Evolutionary conservation across 2,888 invertebrate genomes (phyloP), one percentile per base, ranked within the genome.

Genomic region (Aricia artaxerxes): DNA sequence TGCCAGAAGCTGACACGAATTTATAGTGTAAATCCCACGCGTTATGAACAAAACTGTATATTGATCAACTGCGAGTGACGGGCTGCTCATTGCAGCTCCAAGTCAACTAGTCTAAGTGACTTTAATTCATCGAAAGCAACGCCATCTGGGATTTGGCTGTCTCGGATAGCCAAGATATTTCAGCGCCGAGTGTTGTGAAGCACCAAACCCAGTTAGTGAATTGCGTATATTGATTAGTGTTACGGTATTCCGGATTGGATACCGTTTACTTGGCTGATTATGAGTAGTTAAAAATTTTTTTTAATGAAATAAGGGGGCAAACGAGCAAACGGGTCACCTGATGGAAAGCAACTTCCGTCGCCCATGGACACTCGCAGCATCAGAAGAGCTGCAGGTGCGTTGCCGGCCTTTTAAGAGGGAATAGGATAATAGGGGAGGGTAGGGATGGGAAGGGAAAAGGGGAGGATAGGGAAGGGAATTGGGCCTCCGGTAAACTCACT

Each of bases 131-230:
- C 79, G 72, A 75, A 78, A 69, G 77, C 80, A 76, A 78, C 81
- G 79, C 79, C 75, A 79, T 79, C 79, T 80, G 80, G 79, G 75
- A 79, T 79, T 87, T 88, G 83, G 84, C 88, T 88, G 89, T 89
- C 89, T 89, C 87, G 87, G 87, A 85, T 86, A 86, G 85, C 86
- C 85, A 83, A 79, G 80, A 82, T 83, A 81, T 82, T 82, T 83
- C 82, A 82, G 81, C 82, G 81, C 73, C 82, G 82, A 81, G 81
- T 78, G 80, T 78, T 73, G 79, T 81, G 78, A 79, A 82, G 81
- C 78, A 76, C 79, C 75, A 73, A 79, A 81, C 77, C 80, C 78
- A 80, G 53, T 76, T 60, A 73, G 73, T 69, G 61, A 6, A 69
- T 69, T 69, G 69, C 35, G 69, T 69, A 69, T 69, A 35, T 35